Percentiles rank a stretch among this genome's conserved stretches.
Conservation (phyloP, 2,113 vertebrate genomes). For the Cephalopterus ornatus region DNA sequence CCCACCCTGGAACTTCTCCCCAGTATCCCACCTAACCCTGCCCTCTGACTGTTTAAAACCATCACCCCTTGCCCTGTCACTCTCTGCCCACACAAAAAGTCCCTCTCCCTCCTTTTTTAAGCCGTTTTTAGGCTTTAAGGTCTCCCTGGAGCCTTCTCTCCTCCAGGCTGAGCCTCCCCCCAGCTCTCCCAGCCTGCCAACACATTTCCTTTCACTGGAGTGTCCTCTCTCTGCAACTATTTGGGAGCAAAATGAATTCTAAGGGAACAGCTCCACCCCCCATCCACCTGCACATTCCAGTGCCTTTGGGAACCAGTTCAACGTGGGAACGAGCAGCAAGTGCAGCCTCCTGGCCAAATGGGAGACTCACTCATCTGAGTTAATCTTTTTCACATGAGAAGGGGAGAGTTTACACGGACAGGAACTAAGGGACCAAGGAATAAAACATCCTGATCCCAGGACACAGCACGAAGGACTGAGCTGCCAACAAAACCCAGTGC, state of each 20-base stretch:
- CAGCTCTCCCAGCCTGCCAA: background rate
- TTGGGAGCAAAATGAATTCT: background rate
- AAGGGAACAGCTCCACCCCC: background rate
- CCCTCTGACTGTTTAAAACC: too few species aligned
- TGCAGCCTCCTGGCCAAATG: background rate
- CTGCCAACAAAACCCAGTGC: background rate
- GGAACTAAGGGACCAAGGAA: background rate
- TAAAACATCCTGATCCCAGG: background rate
- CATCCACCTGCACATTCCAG: background rate
- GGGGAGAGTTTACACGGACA: background rate
- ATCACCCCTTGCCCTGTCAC: too few species aligned
- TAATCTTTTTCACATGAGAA: slow-evolving; percentile 3
- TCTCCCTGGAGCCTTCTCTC: background rate
- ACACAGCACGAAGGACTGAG: background rate
- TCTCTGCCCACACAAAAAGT: background rate
- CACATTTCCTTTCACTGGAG: background rate
- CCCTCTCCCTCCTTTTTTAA: background rate
- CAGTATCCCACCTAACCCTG: too few species aligned
- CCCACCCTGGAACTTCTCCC: too few species aligned
- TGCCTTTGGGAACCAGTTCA: background rate
- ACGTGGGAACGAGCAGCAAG: background rate
- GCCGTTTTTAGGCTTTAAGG: background rate
- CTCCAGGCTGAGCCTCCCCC: too few species aligned
- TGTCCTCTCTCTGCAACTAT: background rate
- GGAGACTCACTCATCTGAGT: background rate